Evolutionary conservation across 2,888 invertebrate genomes (phyloP).

Genomic region (Podotricha telesiphe): DNA sequence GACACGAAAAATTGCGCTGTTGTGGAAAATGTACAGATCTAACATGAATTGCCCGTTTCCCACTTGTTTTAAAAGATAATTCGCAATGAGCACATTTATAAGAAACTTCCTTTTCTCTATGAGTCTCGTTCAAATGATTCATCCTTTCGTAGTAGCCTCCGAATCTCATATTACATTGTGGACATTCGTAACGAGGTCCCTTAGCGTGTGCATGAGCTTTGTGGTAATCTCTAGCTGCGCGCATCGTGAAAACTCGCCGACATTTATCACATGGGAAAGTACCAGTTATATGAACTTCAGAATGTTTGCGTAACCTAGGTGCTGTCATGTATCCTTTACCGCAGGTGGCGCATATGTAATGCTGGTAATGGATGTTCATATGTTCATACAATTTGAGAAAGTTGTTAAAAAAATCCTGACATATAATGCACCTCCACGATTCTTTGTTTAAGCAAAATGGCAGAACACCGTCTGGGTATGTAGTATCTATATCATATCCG

Average conservation of each 20-base stretch:
- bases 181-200: slow-evolving; percentile 71
- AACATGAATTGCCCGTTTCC: slow-evolving; percentile 67
- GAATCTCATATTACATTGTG: slow-evolving; percentile 70
- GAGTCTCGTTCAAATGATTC: slow-evolving; percentile 69
- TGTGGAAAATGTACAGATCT: slow-evolving; percentile 66
- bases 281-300: slow-evolving; percentile 70
- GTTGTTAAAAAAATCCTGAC: slow-evolving; percentile 67
- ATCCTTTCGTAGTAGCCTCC: slow-evolving; percentile 71
- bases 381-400: slow-evolving; percentile 76
- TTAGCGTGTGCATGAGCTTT: slow-evolving; percentile 69
- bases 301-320: slow-evolving; percentile 70
- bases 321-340: slow-evolving; percentile 78
- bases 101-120: slow-evolving; percentile 65
- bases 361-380: slow-evolving; percentile 75
- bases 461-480: slow-evolving; percentile 70
- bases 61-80: slow-evolving; percentile 69
- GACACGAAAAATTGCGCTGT: slow-evolving; percentile 61
- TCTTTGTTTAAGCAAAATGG: slow-evolving; percentile 70
- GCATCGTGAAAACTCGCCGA: slow-evolving; percentile 64
- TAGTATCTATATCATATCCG: slow-evolving; percentile 59
- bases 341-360: slow-evolving; percentile 74
- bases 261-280: slow-evolving; percentile 72
- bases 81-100: slow-evolving; percentile 71
- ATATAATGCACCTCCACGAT: slow-evolving; percentile 71
- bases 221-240: slow-evolving; percentile 70